Percentiles rank a stretch among this genome's conserved stretches.
phyloP scores from a whole-genome alignment of 2,888 invertebrate species.

The Acleris emargana region DNA sequence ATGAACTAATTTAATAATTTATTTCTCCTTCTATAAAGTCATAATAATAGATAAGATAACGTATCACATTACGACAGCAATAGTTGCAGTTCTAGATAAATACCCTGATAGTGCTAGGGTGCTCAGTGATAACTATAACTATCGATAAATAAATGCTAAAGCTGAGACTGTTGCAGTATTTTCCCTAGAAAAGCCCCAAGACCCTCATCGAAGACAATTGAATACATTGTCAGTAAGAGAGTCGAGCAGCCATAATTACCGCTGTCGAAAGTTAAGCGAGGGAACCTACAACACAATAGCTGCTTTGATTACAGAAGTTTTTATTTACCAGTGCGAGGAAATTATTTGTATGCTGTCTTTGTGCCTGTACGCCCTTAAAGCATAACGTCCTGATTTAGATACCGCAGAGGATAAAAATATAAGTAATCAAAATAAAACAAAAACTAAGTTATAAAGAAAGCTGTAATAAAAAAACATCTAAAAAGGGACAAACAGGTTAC shows the following conservation, averaged over 20 bases:
- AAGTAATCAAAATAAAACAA: constrained; percentile 56
- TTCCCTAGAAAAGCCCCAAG: constrained; percentile 22
- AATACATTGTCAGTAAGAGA: constrained; percentile 42
- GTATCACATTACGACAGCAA: constrained; percentile 18
- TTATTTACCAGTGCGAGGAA: constrained; percentile 18
- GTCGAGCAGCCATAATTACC: constrained; percentile 56
- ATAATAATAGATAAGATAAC: constrained; percentile 26
- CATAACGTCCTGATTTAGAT: background rate
- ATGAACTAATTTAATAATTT: background rate
- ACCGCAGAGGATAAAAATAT: constrained; percentile 3
- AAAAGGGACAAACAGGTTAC: constrained; percentile 3
- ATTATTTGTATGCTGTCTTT: constrained; percentile 1
- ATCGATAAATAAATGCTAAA: background rate
- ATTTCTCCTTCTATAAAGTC: constrained; percentile 24
- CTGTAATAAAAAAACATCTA: constrained; percentile 52
- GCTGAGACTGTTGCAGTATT: constrained; percentile 5
- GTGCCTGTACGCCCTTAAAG: background rate
- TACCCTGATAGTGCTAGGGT: constrained; percentile 7
- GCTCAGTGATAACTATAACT: background rate
- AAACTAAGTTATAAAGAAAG: constrained; percentile 49
- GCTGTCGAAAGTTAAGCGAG: constrained; percentile 63
- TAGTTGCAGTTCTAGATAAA: constrained; percentile 6
- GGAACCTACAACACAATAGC: constrained; percentile 60
- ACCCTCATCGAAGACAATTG: constrained; percentile 16
- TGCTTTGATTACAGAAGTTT: constrained; percentile 44